Evolutionary conservation across 1,140 invertebrate genomes (phyloP), one percentile per base, ranked within the genome.

Genomic region (Trachymyrmex cornetzi): DNA sequence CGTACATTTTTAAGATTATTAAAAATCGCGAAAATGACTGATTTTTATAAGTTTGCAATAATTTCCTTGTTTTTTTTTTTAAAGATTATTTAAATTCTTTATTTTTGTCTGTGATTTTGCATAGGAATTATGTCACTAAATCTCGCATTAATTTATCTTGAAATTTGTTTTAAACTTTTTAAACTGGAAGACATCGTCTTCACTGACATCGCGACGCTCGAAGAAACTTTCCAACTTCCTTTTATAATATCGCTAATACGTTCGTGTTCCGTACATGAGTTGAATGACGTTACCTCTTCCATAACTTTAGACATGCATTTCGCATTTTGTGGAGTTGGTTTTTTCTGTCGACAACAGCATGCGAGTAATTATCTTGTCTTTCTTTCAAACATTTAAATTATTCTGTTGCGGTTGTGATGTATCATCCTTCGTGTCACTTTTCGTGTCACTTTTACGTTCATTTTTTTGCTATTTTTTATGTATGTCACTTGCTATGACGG

Each of bases 151-250:
- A 59, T n/a, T 82, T 61, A 34, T 80, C 44, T 59, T 59, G 66
- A 59, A 69, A 59, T 50, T 74, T 55, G 69, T 48, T 38, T 12
- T 24, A 22, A 67, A 80, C 63, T 67, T 66, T 34, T 53, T 44
- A 44, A 44, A 44, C 27, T 48, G 30, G 0, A 67, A 50, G 19
- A 67, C 44, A 48, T 24, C 16, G 74, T 59, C 34, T 27, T 4
- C 9, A 50, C 50, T 69, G 77, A 69, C 19, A 14, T 71, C 16
- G 30, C 22, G 22, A 34, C 22, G 6, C 19, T 82, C 24, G 22
- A 67, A 53, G 53, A 22, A 82, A 48, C 67, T 74, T 82, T 24
- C 16, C 4, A 72, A 72, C 53, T 59, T 72, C 22, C 66, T 74
- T 59, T 55, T 38, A 24, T 24, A 38, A 61, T 48, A 30, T 82